Conservation (phyloP, 2,888 invertebrate species). For the Himalopsyche tibetana region DNA sequence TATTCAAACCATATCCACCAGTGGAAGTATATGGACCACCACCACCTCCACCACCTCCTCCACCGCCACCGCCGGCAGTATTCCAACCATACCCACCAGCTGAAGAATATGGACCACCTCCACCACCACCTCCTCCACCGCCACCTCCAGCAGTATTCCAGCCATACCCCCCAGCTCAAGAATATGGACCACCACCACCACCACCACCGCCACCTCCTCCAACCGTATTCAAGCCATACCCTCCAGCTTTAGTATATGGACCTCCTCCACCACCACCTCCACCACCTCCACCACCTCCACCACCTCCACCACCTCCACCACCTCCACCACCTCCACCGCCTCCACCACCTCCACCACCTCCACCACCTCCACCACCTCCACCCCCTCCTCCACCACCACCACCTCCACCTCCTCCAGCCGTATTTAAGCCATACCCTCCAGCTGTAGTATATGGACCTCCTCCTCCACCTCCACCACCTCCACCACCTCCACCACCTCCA, state of each 20-base stretch:
- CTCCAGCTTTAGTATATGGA: constrained; percentile 63
- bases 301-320: constrained; percentile 66
- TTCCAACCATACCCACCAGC: constrained; percentile 67
- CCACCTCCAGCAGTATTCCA: constrained; percentile 63
- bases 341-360: constrained; percentile 33
- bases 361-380: constrained; percentile 58
- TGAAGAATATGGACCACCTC: constrained; percentile 57
- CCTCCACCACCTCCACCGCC: constrained; percentile 62
- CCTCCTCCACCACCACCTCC: constrained; percentile 64
- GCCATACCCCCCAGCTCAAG: constrained; percentile 63
- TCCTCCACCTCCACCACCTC: constrained; percentile 53
- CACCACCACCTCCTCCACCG: constrained; percentile 56
- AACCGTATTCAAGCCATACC: constrained; percentile 52
- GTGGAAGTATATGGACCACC: constrained; percentile 20
- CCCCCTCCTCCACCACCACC: constrained; percentile 66
- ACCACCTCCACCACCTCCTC: constrained; percentile 51
- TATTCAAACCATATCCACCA: constrained; percentile 4
- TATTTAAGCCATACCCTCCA: too few relatives aligned
- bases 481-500: constrained; percentile 27
- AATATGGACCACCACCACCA: constrained; percentile 58
- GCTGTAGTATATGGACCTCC: not conserved
- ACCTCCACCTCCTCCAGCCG: constrained; percentile 58
- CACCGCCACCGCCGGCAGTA: constrained; percentile 48
- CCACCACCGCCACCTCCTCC: constrained; percentile 64
- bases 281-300: constrained; percentile 64